phyloP scores from a whole-genome alignment of 2,888 invertebrate species.

The Diarsia rubi region DNA sequence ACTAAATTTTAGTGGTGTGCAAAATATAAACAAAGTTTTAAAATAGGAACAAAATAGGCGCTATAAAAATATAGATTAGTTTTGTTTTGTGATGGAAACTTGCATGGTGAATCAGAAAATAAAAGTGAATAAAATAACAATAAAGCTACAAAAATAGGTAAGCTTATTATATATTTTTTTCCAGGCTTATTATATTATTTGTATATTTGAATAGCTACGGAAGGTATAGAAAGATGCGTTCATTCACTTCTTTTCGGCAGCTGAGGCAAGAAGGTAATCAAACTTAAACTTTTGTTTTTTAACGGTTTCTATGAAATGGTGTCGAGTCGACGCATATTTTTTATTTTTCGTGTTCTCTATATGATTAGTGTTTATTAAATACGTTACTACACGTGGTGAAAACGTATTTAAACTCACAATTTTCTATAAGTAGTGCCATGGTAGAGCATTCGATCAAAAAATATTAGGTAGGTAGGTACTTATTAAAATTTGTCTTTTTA shows the following conservation, averaged over 20 bases:
- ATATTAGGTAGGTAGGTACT: too few relatives aligned
- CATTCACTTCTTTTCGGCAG: constrained; percentile 21
- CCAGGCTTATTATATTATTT: constrained; percentile 35
- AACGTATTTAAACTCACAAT: too few relatives aligned
- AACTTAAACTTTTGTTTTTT: neutral
- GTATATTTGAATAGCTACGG: constrained; percentile 26
- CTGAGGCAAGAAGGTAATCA: constrained; percentile 24
- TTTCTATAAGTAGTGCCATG: too few relatives aligned
- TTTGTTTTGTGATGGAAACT: constrained; percentile 66
- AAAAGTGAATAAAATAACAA: constrained; percentile 55
- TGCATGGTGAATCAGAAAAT: constrained; percentile 49
- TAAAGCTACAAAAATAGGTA: constrained; percentile 60
- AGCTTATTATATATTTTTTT: constrained; percentile 41
- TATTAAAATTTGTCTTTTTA: too few relatives aligned
- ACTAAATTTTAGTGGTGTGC: constrained; percentile 59
- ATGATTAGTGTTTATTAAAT: too few relatives aligned
- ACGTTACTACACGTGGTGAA: too few relatives aligned
- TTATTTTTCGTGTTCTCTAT: too few relatives aligned
- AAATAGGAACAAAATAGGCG: constrained; percentile 42
- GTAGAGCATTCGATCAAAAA: neutral
- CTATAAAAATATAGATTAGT: constrained; percentile 41
- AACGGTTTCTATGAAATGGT: neutral
- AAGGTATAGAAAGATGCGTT: constrained; percentile 17
- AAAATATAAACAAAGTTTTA: constrained; percentile 56
- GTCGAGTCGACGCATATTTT: neutral